Percentiles rank a stretch among this genome's conserved stretches.
Evolutionary conservation across 2,113 vertebrate genomes (phyloP).

Genomic region (Egretta garzetta): DNA sequence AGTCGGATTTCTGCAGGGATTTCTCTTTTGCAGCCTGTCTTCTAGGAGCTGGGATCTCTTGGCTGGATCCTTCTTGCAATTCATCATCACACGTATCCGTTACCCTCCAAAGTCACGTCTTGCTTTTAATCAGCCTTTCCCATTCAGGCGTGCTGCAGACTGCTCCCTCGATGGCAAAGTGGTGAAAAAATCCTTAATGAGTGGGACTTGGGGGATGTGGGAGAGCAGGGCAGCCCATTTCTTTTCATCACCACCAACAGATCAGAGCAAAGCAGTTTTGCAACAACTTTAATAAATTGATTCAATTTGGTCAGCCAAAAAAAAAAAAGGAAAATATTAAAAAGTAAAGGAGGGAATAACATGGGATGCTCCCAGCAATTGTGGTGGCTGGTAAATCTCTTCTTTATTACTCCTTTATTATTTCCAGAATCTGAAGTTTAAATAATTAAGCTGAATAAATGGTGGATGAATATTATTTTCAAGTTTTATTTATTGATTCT

Average conservation of each 20-base stretch:
- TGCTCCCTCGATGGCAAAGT: neutral
- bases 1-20: neutral
- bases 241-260: conserved; percentile 24
- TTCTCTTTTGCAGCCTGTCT: neutral
- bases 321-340: conserved; percentile 3
- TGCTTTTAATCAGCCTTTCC: neutral
- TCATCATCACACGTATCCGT: neutral
- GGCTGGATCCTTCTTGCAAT: neutral
- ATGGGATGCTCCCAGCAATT: neutral
- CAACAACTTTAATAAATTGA: conserved; percentile 60
- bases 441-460: conserved; percentile 56
- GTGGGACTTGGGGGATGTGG: neutral
- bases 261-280: conserved; percentile 12
- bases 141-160: neutral
- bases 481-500: neutral
- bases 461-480: neutral
- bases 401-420: conserved; percentile 53
- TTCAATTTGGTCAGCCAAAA: conserved; percentile 57
- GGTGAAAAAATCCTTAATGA: neutral
- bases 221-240: neutral
- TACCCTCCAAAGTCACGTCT: neutral
- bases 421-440: conserved; percentile 42
- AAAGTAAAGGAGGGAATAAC: conserved; percentile 34
- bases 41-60: neutral
- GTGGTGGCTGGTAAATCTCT: conserved; percentile 36